Evolutionary conservation across 1,140 invertebrate species (phyloP), one percentile per base, ranked within the genome.

Genomic region (Cephus cinctus): DNA sequence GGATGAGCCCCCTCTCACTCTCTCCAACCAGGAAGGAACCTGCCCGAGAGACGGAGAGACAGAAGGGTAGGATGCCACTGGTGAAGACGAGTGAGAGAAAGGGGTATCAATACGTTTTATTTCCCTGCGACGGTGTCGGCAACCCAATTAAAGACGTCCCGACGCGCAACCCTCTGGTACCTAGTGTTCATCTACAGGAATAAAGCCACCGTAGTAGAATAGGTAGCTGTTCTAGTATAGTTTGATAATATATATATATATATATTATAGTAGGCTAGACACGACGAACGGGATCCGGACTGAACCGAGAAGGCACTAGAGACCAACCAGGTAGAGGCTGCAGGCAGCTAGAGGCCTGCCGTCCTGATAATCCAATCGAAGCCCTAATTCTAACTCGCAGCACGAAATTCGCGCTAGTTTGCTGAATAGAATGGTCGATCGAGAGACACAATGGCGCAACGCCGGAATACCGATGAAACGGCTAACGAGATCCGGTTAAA

Each of bases 81-180:
- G 46, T n/a, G 38, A 19, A 12, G 27, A 12, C 12, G 27, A 8
- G 3, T 12, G 34, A 18, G 14, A 15, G 48, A 47, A 47, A 42
- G 12, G 34, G 43, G 50, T 43, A 48, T 50, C 56, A 54, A 64
- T 62, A 60, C 50, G 55, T 65, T 73, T 71, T 65, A 67, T 70
- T 65, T 65, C 55, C 54, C 56, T 45, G 43, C 56, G 34, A 58
- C 61, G 57, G 59, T 69, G 62, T 71, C 58, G 69, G 58, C 65
- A 73, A 75, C 69, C 65, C 70, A 76, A 75, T 76, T 76, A 76
- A 75, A 76, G 73, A 74, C 59, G 65, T 72, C 71, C 70, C 70
- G 68, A 59, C 61, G 69, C 67, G 57, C 63, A 60, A 59, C 55
- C 59, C 58, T 48, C 44, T 47, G 56, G 59, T 59, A 22, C 57